Conservation (phyloP, 1,140 invertebrate genomes). For the Antheraea mylitta region DNA sequence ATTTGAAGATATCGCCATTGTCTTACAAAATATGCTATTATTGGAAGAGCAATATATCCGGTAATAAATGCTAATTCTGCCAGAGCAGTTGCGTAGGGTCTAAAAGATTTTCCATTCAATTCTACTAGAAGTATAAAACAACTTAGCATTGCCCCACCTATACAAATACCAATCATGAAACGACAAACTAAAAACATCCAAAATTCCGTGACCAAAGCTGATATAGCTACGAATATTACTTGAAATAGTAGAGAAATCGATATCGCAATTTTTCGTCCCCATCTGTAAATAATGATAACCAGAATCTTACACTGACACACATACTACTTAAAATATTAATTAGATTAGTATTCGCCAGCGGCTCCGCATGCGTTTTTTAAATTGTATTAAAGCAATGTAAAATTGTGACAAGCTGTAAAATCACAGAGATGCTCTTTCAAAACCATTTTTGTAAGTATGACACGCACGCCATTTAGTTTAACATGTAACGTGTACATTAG, state of each 20-base stretch:
- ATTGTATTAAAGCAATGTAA: too few relatives aligned
- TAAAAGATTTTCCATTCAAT: conserved; percentile 63
- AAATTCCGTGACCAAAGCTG: conserved; percentile 74
- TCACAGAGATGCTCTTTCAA: too few relatives aligned
- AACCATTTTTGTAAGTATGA: too few relatives aligned
- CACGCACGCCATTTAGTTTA: too few relatives aligned
- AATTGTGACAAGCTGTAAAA: too few relatives aligned
- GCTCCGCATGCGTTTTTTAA: too few relatives aligned
- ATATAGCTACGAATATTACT: not conserved
- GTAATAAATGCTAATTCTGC: conserved; percentile 47
- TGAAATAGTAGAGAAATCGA: conserved; percentile 79
- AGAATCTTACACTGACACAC: conserved; percentile 23
- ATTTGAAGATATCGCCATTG: conserved; percentile 84
- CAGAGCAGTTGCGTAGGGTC: conserved; percentile 50
- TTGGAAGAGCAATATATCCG: conserved; percentile 79
- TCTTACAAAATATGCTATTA: conserved; percentile 81
- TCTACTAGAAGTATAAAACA: conserved; percentile 79
- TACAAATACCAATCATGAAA: conserved; percentile 79
- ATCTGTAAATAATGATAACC: conserved; percentile 63
- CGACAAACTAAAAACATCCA: conserved; percentile 81
- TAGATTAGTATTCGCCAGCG: too few relatives aligned
- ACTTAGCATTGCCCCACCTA: conserved; percentile 80
- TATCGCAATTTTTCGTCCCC: conserved; percentile 80
- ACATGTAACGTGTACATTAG: too few relatives aligned
- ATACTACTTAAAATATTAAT: too few relatives aligned